Evolutionary conservation across 2,113 vertebrate genomes (phyloP), one percentile per base, ranked within the genome.

Genomic region (Syngnathus scovelli): DNA sequence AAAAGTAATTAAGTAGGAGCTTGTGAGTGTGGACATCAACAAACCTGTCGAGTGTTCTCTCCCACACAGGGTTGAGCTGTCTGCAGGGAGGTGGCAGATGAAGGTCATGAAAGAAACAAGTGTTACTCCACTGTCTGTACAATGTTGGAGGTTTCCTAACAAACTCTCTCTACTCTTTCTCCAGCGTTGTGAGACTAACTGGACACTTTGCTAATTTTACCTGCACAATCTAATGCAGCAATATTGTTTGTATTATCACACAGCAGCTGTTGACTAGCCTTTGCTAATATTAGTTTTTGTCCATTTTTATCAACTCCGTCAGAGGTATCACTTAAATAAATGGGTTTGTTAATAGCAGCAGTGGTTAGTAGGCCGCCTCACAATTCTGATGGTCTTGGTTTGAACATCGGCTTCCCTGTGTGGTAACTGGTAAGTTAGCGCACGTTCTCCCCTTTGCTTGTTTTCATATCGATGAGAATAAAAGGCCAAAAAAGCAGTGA

Each of bases 1-100:
- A 23, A 43, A 13, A 65, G 65, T 70, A 67, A 80, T 85, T 74
- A 81, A 76, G 59, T 58, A 69, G 75, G 66, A 71, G 23, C n/a
- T n/a, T n/a, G 15, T 15, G 23, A 62, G 51, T 64, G 55, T 4
- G 41, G 61, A 66, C 73, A 68, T 72, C 36, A 72, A 49, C 66
- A 65, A 70, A 75, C 67, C 58, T 72, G 75, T 75, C 67, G 68
- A 68, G 23, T 66, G 36, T 48, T 48, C n/a, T 70, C 74, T 73
- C 68, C 71, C 48, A 78, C 70, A 70, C 67, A 60, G 39, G n/a
- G 66, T 69, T 46, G 48, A 68, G 49, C 62, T 74, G 13, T 52
- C 44, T 63, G 43, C 21, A 61, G 37, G 21, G 55, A 69, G 74
- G 27, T 62, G 43, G 39, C 16, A 38, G 64, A 56, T 70, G 67